Conservation (phyloP, 2,113 vertebrate species). For the Passer montanus region DNA sequence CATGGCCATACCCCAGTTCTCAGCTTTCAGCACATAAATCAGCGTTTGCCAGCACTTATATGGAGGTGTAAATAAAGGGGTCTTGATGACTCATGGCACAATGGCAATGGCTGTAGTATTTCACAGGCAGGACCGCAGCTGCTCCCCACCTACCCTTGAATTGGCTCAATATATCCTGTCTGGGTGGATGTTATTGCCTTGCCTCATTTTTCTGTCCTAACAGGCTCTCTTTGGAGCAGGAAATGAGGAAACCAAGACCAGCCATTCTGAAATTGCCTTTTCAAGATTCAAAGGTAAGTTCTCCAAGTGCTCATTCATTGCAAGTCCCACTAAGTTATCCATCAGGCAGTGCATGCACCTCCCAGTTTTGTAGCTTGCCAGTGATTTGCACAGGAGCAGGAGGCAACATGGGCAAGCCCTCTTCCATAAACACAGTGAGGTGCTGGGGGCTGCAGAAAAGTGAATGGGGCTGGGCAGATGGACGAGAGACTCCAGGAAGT, state of each 20-base stretch:
- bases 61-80: conserved; percentile 68
- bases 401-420: neutral
- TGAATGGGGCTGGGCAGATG: neutral
- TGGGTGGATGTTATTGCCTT: conserved; percentile 75
- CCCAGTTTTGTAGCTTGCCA: neutral
- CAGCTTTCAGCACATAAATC: conserved; percentile 65
- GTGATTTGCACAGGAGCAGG: neutral
- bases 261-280: neutral
- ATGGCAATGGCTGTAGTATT: conserved; percentile 64
- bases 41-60: conserved; percentile 48
- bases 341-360: neutral
- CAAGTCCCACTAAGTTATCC: neutral
- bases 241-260: conserved; percentile 46
- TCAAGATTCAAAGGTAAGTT: neutral
- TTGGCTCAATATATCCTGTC: conserved; percentile 86
- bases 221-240: conserved; percentile 69
- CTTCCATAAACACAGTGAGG: neutral
- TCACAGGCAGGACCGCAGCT: conserved; percentile 77
- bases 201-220: conserved; percentile 74
- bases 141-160: conserved; percentile 82
- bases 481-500: neutral
- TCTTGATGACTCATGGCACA: conserved; percentile 65
- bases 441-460: neutral
- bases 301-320: neutral
- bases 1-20: neutral